Evolutionary conservation across 1,140 invertebrate species (phyloP), one percentile per base, ranked within the genome.

Genomic region (Danaus plexippus): DNA sequence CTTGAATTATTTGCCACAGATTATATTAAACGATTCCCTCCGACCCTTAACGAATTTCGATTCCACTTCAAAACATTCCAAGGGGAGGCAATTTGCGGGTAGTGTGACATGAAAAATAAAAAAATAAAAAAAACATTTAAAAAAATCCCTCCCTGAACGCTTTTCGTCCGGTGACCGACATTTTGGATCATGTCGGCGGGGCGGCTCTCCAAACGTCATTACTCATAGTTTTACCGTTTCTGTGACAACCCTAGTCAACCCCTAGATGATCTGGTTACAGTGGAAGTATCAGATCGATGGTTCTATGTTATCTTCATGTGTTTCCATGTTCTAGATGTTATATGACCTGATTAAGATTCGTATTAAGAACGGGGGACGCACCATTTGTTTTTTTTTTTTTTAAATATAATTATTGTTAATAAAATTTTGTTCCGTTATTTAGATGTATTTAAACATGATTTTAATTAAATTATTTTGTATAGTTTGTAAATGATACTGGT

Each of bases 231-330:
- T 72, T 64, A 67, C 77, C 67, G 55, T 66, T 67, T 70, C 75
- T 80, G 77, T 80, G 74, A 78, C 69, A 51, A 65, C 62, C 60
- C 75, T 80, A 80, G 77, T 80, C 77, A 78, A 60, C 54, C 66
- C 58, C 57, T 69, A 69, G 66, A 68, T 63, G 65, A 32, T 6
- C 22, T 6, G 7, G n/a, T n/a, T 32, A 6, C 22, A 32, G 15
- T 15, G 15, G 15, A 15, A 15, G 15, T 3, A 15, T 15, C 15
- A 32, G 22, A 32, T 6, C 4, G 4, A 32, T 32, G 22, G 22
- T 32, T 8, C 22, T 6, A 32, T 32, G 7, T 15, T 15, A 32
- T 32, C 22, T 32, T 32, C 22, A n/a, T n/a, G 48, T 43, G 46
- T 59, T 47, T 59, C 46, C 57, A 55, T 42, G 52, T 55, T 32